Evolutionary conservation across 2,888 invertebrate species (phyloP).

Genomic region (Synanthedon tipuliformis): DNA sequence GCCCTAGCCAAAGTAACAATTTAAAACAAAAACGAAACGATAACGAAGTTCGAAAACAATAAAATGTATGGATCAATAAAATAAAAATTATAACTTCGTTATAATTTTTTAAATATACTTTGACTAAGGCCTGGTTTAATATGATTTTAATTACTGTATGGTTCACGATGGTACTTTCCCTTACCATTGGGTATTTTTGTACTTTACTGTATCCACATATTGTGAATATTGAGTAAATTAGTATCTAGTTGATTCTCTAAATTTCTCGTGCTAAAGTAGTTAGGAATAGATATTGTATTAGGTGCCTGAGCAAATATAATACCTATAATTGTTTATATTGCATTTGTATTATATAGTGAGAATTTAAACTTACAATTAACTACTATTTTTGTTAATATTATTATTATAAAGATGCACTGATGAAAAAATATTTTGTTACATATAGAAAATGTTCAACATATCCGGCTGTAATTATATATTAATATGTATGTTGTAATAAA

Average conservation of each 20-base stretch:
- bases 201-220: neutral
- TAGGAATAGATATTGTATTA: constrained; percentile 14
- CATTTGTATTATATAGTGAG: constrained; percentile 31
- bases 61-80: no score
- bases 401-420: neutral
- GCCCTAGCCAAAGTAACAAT: no score
- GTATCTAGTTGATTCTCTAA: neutral
- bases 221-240: neutral
- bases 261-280: constrained; percentile 11
- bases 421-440: neutral
- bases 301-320: constrained; percentile 36
- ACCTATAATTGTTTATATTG: constrained; percentile 12
- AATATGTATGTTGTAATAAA: neutral
- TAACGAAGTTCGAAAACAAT: no score
- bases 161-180: no score
- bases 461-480: neutral
- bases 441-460: constrained; percentile 1
- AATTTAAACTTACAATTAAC: constrained; percentile 19
- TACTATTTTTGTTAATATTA: constrained; percentile 15
- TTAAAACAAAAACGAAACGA: no score
- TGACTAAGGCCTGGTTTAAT: no score
- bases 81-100: no score
- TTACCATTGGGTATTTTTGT: no score
- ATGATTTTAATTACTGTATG: no score
- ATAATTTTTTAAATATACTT: no score